A percentile compares a stretch with the other conserved stretches of the same genome.
These are phyloP conservation scores for Synergus japonicus DNA, from an alignment of 2,888 invertebrate genomes.

Conservation along the genomic window DNA sequence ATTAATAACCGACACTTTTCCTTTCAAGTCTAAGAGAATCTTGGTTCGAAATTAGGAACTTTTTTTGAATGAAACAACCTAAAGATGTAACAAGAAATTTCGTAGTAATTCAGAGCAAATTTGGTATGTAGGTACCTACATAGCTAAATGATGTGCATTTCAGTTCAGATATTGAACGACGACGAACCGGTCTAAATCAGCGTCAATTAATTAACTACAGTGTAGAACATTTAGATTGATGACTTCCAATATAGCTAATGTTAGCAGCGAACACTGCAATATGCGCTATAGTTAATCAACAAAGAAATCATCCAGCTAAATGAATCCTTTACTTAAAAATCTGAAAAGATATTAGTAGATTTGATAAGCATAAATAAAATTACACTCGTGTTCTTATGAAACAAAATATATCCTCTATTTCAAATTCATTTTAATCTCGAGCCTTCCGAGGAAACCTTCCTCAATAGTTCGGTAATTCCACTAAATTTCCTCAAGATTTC, in stretches of 20 bases:
- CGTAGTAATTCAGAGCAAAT: background rate
- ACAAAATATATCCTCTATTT: background rate
- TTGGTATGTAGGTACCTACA: background rate
- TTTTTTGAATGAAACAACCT: background rate
- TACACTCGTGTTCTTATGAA: background rate
- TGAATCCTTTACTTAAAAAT: background rate
- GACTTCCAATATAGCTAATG: background rate
- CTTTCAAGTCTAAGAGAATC: background rate
- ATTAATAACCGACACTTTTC: background rate
- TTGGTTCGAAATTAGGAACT: background rate
- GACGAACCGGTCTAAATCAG: conserved; percentile 1
- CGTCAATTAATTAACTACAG: background rate
- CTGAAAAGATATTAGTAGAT: background rate
- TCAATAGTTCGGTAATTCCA: background rate
- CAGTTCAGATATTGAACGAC: background rate
- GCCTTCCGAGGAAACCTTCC: background rate
- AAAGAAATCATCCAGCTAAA: background rate
- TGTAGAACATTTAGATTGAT: background rate
- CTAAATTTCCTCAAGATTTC: background rate
- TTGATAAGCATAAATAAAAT: background rate
- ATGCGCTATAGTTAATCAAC: background rate
- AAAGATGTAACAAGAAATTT: background rate
- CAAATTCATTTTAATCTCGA: background rate
- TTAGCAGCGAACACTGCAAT: background rate
- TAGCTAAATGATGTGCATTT: background rate